Evolutionary conservation across 2,888 invertebrate genomes (phyloP).

Genomic region (Drosophila imparisetae): DNA sequence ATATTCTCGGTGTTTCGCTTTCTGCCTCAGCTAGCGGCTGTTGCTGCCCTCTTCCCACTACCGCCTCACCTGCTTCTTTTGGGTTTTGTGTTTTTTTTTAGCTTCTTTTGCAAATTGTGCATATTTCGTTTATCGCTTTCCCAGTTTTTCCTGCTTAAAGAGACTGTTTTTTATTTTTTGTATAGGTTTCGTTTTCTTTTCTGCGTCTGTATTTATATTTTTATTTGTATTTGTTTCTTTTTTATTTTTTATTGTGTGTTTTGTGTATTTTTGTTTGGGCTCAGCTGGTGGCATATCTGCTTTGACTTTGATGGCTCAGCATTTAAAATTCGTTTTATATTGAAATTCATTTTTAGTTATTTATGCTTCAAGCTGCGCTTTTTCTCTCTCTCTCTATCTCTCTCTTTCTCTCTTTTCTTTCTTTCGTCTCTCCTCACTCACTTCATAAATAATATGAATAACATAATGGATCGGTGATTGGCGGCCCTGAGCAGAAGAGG

Average conservation of each 20-base stretch:
- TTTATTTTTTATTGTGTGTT: constrained; percentile 21
- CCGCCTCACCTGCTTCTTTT: constrained; percentile 30
- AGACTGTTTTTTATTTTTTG: constrained; percentile 40
- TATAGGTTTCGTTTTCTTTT: constrained; percentile 42
- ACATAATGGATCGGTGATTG: constrained; percentile 67
- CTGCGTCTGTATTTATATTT: constrained; percentile 22
- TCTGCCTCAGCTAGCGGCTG: constrained; percentile 26
- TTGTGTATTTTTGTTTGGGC: constrained; percentile 26
- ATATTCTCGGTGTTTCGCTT: constrained; percentile 9
- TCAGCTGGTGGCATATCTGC: constrained; percentile 51
- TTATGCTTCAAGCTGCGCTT: constrained; percentile 68
- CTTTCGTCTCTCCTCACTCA: not conserved
- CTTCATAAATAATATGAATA: constrained; percentile 16
- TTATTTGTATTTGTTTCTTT: constrained; percentile 15
- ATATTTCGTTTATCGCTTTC: constrained; percentile 52
- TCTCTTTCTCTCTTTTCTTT: constrained; percentile 9
- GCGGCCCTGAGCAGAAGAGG: constrained; percentile 48
- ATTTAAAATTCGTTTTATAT: constrained; percentile 66
- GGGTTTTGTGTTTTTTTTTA: constrained; percentile 23
- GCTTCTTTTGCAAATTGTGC: constrained; percentile 67
- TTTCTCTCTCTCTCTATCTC: constrained; percentile 31
- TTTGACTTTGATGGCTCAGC: constrained; percentile 72
- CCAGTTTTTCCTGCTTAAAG: constrained; percentile 62
- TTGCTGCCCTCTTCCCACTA: constrained; percentile 1
- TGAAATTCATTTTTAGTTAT: constrained; percentile 72